These are phyloP conservation scores for Listrodromus nycthemerus DNA, from an alignment of 2,888 invertebrate species.

Conservation along the genomic window DNA sequence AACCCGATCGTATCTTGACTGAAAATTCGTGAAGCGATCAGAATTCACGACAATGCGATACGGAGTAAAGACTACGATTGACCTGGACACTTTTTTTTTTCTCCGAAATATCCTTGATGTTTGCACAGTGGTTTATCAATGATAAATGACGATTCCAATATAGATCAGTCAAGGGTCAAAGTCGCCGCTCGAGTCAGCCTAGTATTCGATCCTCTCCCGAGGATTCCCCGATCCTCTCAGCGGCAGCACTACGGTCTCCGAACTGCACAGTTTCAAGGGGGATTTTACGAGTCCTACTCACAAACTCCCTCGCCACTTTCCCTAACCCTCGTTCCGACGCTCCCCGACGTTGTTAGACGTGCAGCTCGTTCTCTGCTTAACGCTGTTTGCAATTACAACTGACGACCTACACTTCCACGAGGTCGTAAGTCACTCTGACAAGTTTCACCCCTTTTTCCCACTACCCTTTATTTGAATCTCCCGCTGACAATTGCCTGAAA, in stretches of 20 bases:
- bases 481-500: neutral
- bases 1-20: neutral
- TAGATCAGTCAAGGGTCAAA: slow-evolving; percentile 37
- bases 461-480: neutral
- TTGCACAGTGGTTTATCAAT: neutral
- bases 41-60: neutral
- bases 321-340: slow-evolving; percentile 16
- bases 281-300: slow-evolving; percentile 42
- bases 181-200: slow-evolving; percentile 19
- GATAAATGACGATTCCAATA: slow-evolving; percentile 32
- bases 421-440: neutral
- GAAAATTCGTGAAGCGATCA: neutral
- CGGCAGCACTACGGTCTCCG: slow-evolving; percentile 26
- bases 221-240: slow-evolving; percentile 20
- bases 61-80: neutral
- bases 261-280: slow-evolving; percentile 39
- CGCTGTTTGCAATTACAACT: neutral
- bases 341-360: slow-evolving; percentile 1
- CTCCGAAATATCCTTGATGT: neutral
- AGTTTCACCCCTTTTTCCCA: neutral
- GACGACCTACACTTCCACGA: neutral
- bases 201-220: slow-evolving; percentile 35
- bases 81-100: neutral
- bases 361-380: neutral
- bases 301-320: slow-evolving; percentile 3